Base-by-base conservation (phyloP, 2,797 vertebrate species). In the Galaxias olidus region DNA sequence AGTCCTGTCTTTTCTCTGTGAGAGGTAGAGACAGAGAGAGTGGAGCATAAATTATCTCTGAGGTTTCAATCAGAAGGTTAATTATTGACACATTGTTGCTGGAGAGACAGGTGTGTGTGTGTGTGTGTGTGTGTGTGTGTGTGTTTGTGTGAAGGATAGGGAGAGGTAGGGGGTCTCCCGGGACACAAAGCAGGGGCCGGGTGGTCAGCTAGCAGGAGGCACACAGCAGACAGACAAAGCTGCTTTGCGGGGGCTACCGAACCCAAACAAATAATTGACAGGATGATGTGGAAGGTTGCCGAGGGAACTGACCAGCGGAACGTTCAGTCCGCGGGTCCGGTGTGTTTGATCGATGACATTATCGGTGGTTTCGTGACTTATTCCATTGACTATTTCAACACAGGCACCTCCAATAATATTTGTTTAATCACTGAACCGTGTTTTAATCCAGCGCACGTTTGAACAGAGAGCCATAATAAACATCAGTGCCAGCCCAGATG, bases 191-290 rank as follows among this genome's bases (percentile, higher is more conserved):
- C 64, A 68, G 63, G 71, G 59, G 51, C 74, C 62, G 71, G 73
- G 69, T 61, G 63, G 84, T 65, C 14, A 43, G 70, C 52, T 63
- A 50, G 50, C 13, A 51, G 52, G 60, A 47, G 55, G 59, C 65
- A 52, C 42, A n/a, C n/a, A n/a, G n/a, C n/a, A 6, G 44, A 12
- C 20, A 59, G 10, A 78, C 71, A 68, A 78, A 80, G 69, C 76
- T 50, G 30, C 40, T 49, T 3, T 30, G 30, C 30, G 30, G 30
- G 30, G 30, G 61, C 68, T 13, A 42, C 55, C 18, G 8, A 19
- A 42, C 55, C 18, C 8, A 19, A 68, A 78, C 73, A 64, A 81
- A 82, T 77, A 77, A 78, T 76, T 79, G 65, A 78, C 61, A 69
- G 65, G 41, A 47, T 4, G 10, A 47, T 4, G 14, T 11, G 14